These are phyloP conservation scores for Drosophila pegasa DNA, from an alignment of 2,888 invertebrate genomes.

Conservation along the genomic window DNA sequence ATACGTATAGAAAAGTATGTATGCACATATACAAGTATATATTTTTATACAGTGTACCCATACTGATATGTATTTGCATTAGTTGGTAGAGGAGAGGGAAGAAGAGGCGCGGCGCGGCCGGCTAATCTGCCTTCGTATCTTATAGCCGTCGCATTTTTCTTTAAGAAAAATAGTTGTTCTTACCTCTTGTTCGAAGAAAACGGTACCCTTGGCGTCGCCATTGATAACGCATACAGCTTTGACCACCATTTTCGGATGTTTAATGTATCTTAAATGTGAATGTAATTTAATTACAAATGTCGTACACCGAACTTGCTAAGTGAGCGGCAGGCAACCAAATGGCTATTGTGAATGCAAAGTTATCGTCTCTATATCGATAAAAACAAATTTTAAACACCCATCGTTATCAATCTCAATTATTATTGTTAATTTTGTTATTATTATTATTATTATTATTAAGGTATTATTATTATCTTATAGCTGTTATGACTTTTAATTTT, in stretches of 20 bases:
- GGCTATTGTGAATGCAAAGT: neutral
- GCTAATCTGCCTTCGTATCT: conserved; percentile 62
- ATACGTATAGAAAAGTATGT: neutral
- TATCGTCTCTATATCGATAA: conserved; percentile 28
- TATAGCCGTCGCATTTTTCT: conserved; percentile 27
- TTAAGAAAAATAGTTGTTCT: conserved; percentile 54
- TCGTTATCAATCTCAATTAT: neutral
- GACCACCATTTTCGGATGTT: conserved; percentile 85
- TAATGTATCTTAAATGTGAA: neutral
- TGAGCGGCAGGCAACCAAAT: conserved; percentile 17
- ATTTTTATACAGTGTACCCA: neutral
- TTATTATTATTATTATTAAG: neutral
- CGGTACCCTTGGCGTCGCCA: conserved; percentile 93
- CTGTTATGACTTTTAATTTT: no score
- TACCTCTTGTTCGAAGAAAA: conserved; percentile 92
- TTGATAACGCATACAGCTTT: conserved; percentile 95
- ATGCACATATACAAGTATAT: conserved; percentile 3
- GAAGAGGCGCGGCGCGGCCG: conserved; percentile 47
- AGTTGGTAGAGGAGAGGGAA: conserved; percentile 14
- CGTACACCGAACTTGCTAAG: conserved; percentile 7
- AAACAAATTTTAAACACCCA: neutral
- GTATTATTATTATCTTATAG: neutral
- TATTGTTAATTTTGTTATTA: neutral
- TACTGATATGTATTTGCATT: neutral
- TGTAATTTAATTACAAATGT: neutral